Evolutionary conservation across 2,888 invertebrate species (phyloP), one percentile per base, ranked within the genome.

Genomic region (Caenorhabditis sp.): DNA sequence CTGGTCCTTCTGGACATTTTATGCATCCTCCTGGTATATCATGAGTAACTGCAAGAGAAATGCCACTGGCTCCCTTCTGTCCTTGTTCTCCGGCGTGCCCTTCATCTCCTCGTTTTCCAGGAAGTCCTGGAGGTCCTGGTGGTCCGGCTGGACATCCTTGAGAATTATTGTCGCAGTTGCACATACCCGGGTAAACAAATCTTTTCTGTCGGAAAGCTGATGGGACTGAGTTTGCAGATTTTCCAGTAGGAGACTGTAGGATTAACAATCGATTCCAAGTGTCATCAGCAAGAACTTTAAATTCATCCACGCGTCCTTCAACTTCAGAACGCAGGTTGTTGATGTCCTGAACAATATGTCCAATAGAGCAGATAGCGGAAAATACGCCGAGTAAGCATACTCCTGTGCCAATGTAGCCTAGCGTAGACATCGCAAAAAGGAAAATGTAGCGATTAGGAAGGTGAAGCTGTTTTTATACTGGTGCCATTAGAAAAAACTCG

Each of bases 21-120:
- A 87, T 86, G 81, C 87, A 87, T 56, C 87, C 87, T 60, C 87
- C 87, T 56, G 87, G 87, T 53, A 81, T 82, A 56, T 86, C 84
- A 76, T 85, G 85, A 35, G 81, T 80, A 56, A 80, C 82, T 40
- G 86, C 74, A 56, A 85, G 85, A 3, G 87, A 84, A 55, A 87
- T 78, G 67, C 87, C 87, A 56, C 81, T 84, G 44, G 83, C 85
- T 74, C 87, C 87, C 9, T 26, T 77, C 20, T 72, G 51, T 74
- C 87, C 87, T 65, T 80, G 47, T 11, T 84, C 85, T 81, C 87
- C 87, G 18, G 82, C 61, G 24, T 67, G 76, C 64, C 87, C 87
- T 69, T 85, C 85, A 24, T 81, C 81, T 82, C 87, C 87, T 32
- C 85, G 72, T 32, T 79, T 77, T 74, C 87, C 87, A 40, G 87